Conservation (phyloP, 2,797 vertebrate species). For the Molossus molossus region DNA sequence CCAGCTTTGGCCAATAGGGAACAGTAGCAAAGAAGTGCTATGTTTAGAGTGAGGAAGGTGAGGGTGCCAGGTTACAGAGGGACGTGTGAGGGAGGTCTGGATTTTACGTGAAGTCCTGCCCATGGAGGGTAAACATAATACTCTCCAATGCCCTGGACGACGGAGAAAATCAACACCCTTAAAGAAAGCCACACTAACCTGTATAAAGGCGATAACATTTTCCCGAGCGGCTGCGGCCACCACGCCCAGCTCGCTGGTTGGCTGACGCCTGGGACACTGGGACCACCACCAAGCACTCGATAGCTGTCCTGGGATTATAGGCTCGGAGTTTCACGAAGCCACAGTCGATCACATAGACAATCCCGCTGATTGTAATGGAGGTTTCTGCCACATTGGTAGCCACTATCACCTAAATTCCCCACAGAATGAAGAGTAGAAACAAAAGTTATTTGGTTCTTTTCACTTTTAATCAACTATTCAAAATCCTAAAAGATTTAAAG, state of each 20-base stretch:
- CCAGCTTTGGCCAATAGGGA: not conserved
- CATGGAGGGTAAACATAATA: not conserved
- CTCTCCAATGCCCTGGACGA: not conserved
- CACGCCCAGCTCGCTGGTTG: slow-evolving; percentile 96
- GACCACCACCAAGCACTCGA: slow-evolving; percentile 97
- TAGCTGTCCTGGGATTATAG: slow-evolving; percentile 96
- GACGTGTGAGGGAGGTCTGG: not conserved
- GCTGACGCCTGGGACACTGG: slow-evolving; percentile 98
- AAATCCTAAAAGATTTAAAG: not conserved
- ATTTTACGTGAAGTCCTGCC: not conserved
- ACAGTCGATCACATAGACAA: slow-evolving; percentile 97
- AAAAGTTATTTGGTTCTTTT: not conserved
- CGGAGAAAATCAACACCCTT: not conserved
- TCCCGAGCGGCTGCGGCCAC: slow-evolving; percentile 95
- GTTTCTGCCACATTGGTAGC: slow-evolving; percentile 99
- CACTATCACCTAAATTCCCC: slow-evolving; percentile 94
- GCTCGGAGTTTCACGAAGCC: slow-evolving; percentile 98
- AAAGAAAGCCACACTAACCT: slow-evolving; percentile 87
- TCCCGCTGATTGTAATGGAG: slow-evolving; percentile 97
- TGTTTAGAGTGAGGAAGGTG: not conserved
- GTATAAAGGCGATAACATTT: slow-evolving; percentile 98
- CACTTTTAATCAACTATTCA: not conserved
- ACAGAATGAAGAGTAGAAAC: not conserved
- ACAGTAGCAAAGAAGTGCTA: not conserved
- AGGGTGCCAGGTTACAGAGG: not conserved